Base-by-base conservation (phyloP, 2,888 invertebrate genomes). In the Muschampia plurimacula region DNA sequence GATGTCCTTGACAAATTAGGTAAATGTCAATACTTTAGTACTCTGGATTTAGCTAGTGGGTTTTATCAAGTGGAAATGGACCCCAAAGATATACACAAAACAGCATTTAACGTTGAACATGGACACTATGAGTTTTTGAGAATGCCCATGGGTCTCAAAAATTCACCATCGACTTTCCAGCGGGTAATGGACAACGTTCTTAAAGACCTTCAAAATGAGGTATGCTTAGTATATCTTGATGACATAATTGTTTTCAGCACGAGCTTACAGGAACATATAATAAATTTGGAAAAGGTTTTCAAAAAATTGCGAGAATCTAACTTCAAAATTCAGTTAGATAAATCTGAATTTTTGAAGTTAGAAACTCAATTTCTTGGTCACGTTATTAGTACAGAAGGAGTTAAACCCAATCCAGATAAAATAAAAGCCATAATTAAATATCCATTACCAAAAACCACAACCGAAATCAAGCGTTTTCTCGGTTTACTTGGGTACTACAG, bases 241-340 rank as follows among this genome's bases (percentile, higher is more conserved):
- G 84, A 84, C 52, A 81, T 84, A 0, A 74, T 85, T 13, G 77
- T 83, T 2, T 80, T 77, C 32, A 77, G 75, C 13, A 78, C 77
- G 0, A 77, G 78, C 0, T 67, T 81, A 0, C 78, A 81, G 49
- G 80, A 81, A 64, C 80, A 81, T 59, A 74, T 79, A 1, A 12
- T 70, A 2, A 79, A 80, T 36, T n/a, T 81, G 0, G 70, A 74
- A 41, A 77, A 76, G 39, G 78, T 82, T 0, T 80, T 82, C n/a
- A n/a, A 77, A 12, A 69, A 75, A 72, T 66, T 79, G 0, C 15
- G 77, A 12, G 77, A 79, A 7, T 75, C 76, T 2, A 80, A 79
- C 49, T 79, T 80, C 36, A 79, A 81, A 72, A 76, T 80, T 12
- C 78, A 78, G 28, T 73, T 78, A 74, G 76, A 80, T 46, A 80